A percentile compares a stretch with the other conserved stretches of the same genome.
These are phyloP conservation scores for Alexandromys fortis DNA, from an alignment of 2,113 vertebrate species.

Conservation along the genomic window DNA sequence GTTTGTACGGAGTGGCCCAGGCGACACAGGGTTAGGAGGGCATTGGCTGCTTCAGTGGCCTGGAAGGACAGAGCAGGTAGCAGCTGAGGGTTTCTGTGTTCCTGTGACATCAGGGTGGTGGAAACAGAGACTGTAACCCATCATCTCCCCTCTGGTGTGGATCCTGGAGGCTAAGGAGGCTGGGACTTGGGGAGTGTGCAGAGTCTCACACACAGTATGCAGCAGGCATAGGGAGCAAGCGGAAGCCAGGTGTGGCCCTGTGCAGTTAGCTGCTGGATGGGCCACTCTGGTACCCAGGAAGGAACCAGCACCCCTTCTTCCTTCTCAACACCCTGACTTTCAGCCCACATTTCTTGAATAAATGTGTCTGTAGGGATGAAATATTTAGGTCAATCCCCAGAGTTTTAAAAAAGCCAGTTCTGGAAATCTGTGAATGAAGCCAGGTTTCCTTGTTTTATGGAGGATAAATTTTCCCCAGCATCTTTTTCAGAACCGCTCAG, in stretches of 20 bases:
- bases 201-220: accelerated
- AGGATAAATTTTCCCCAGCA: background rate
- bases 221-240: accelerated
- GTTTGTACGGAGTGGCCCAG: background rate
- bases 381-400: background rate
- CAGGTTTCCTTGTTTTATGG: background rate
- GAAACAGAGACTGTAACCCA: accelerated
- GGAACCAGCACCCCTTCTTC: accelerated
- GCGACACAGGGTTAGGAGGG: background rate
- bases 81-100: accelerated
- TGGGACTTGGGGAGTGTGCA: accelerated
- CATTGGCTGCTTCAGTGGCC: background rate
- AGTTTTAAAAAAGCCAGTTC: background rate
- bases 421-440: background rate
- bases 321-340: accelerated
- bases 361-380: accelerated
- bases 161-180: accelerated
- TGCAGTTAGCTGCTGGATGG: accelerated
- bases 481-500: accelerated
- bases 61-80: background rate
- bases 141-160: too few relatives aligned
- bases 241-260: background rate
- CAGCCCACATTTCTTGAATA: background rate
- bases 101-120: background rate
- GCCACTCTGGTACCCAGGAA: background rate